Evolutionary conservation across 2,113 vertebrate genomes (phyloP).

Genomic region (Sminthopsis crassicaudata): DNA sequence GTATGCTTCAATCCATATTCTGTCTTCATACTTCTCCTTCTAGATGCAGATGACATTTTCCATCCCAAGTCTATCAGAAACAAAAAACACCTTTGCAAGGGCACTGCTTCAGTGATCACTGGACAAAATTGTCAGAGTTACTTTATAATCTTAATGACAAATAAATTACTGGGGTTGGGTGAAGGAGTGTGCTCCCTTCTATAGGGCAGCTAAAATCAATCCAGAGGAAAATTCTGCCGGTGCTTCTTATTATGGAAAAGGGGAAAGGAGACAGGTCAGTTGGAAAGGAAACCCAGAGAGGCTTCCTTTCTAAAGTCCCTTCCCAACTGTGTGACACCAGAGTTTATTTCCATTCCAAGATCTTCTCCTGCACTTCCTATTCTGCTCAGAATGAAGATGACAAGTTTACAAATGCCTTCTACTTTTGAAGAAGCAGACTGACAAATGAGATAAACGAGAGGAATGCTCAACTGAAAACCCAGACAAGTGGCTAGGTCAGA

Average conservation of each 20-base stretch:
- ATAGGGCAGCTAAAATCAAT: neutral
- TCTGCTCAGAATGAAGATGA: neutral
- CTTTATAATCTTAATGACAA: conserved; percentile 51
- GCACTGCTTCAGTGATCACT: conserved; percentile 27
- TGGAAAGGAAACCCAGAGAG: conserved; percentile 15
- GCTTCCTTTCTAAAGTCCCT: neutral
- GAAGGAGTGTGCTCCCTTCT: neutral
- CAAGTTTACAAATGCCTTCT: conserved; percentile 22
- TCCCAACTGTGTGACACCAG: neutral
- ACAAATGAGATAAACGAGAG: conserved; percentile 33
- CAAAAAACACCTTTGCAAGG: conserved; percentile 48
- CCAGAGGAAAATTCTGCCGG: neutral
- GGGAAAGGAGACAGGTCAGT: neutral
- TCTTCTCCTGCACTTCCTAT: conserved; percentile 4
- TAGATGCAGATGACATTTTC: too few relatives aligned
- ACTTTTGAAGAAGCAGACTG: conserved; percentile 37
- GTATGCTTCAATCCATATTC: too few relatives aligned
- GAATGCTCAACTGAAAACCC: neutral
- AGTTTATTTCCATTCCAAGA: conserved; percentile 31
- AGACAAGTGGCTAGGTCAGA: neutral
- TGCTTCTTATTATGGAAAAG: conserved; percentile 6
- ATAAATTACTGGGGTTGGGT: conserved; percentile 54
- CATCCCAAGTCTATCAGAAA: conserved; percentile 11
- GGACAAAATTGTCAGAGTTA: conserved; percentile 38
- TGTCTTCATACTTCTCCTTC: too few relatives aligned